A percentile compares a stretch with the other conserved stretches of the same genome.
phyloP scores from a whole-genome alignment of 1,140 invertebrate genomes.

The Tigriopus japonicus region DNA sequence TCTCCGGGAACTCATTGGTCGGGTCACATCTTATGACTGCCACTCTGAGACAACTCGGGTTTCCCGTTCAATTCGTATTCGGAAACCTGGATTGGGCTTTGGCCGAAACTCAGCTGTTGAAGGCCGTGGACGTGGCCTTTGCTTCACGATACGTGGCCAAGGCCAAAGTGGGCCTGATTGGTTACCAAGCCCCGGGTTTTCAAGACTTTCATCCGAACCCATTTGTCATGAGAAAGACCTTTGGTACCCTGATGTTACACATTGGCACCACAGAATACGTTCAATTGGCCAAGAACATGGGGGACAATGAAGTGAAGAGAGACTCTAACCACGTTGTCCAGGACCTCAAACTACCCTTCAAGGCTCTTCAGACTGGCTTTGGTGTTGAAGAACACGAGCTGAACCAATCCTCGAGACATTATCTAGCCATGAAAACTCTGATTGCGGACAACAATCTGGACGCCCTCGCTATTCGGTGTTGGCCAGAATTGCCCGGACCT shows the following conservation, averaged over 20 bases:
- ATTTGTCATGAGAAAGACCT: not conserved
- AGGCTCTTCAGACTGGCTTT: not conserved
- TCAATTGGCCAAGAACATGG: not conserved
- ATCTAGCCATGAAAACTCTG: constrained; percentile 2
- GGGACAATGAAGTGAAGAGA: not conserved
- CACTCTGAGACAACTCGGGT: constrained; percentile 3
- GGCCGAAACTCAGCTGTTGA: not conserved
- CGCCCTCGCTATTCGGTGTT: constrained; percentile 5
- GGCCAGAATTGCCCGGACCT: constrained; percentile 5
- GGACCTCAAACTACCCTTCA: constrained; percentile 2
- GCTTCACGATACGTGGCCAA: not conserved
- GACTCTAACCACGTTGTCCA: not conserved
- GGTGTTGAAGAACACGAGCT: not conserved
- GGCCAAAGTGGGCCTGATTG: constrained; percentile 3
- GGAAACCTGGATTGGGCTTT: constrained; percentile 1
- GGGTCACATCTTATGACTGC: constrained; percentile 7
- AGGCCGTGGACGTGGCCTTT: constrained; percentile 2
- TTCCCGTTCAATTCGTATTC: not conserved
- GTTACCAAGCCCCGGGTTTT: constrained; percentile 11
- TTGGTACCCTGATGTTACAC: constrained; percentile 2
- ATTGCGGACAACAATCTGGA: constrained; percentile 4
- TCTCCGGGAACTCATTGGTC: constrained; percentile 11
- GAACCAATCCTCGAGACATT: not conserved
- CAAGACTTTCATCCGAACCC: constrained; percentile 5
- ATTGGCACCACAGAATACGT: constrained; percentile 2